Evolutionary conservation across 2,113 vertebrate genomes (phyloP), one percentile per base, ranked within the genome.

Genomic region (Colossoma macropomum): DNA sequence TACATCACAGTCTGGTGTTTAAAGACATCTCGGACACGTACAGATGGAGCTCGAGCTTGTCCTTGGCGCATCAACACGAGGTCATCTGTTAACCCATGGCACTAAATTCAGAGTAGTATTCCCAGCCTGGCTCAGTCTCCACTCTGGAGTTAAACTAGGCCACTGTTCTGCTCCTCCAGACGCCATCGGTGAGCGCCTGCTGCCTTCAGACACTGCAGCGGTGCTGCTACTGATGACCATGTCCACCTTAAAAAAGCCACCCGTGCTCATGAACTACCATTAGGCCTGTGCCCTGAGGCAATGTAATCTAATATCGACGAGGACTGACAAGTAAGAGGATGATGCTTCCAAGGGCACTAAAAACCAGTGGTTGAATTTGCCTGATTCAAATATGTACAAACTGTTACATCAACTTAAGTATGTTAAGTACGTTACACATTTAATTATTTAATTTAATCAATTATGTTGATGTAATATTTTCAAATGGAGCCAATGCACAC

Each of bases 31-130:
- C 34, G 59, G 0, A 71, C 52, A 11, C 17, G 65, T 30, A 50
- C 60, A 62, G 32, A 59, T 66, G 56, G 77, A 82, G 54, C 54
- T 15, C n/a, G 45, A 60, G 60, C 34, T 78, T 15, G 83, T 75
- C 78, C 85, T 87, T 83, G 75, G 52, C 25, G 25, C 63, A 30
- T 79, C 70, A 73, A 76, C 59, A 23, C 77, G 82, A 88, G 85
- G 85, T 79, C 70, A 59, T 34, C 74, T n/a, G 38, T 56, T 68
- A 48, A 76, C 75, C 72, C 17, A 32, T 60, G 66, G 32, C 16
- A 30, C 75, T 75, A 68, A 82, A 79, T 81, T 79, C 68, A 28
- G 32, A 19, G 41, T 66, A 69, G 70, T 52, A 71, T 30, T 72
- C 73, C 41, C 74, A 50, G 50, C 0, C 69, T 77, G 74, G 54